Conservation (phyloP, 2,113 vertebrate genomes). For the Nematolebias whitei region DNA sequence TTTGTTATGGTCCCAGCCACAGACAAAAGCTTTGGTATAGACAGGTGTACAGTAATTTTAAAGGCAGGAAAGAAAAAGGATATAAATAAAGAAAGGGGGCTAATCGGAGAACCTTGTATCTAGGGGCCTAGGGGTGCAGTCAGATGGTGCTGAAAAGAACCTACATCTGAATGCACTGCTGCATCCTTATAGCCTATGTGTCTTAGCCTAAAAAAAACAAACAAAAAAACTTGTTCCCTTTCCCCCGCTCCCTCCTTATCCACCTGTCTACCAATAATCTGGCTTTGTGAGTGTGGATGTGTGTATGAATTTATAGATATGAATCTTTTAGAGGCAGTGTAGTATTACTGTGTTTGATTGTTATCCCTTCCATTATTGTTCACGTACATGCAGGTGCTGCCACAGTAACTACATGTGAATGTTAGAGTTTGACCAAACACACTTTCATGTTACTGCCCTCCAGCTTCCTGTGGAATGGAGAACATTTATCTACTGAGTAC, state of each 20-base stretch:
- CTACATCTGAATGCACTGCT: conserved; percentile 75
- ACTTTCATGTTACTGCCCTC: not conserved
- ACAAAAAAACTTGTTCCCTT: conserved; percentile 25
- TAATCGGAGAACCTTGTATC: conserved; percentile 27
- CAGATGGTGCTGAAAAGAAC: conserved; percentile 70
- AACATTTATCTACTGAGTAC: not conserved
- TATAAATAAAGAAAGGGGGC: conserved; percentile 34
- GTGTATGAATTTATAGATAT: conserved; percentile 19
- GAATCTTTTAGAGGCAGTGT: conserved; percentile 45
- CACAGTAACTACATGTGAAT: conserved; percentile 23
- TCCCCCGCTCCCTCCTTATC: conserved; percentile 48
- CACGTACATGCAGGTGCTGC: conserved; percentile 69
- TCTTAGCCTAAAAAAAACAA: conserved; percentile 34
- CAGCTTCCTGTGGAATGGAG: conserved; percentile 1
- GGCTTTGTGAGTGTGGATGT: conserved; percentile 8
- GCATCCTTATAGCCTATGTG: conserved; percentile 79
- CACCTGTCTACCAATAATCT: conserved; percentile 55
- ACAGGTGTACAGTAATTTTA: conserved; percentile 49
- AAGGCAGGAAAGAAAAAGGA: conserved; percentile 29
- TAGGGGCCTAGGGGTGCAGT: conserved; percentile 70
- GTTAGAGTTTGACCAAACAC: conserved; percentile 33
- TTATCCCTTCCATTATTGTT: conserved; percentile 37
- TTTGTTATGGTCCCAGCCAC: conserved; percentile 27
- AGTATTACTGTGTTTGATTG: conserved; percentile 48
- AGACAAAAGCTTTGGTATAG: conserved; percentile 37